phyloP scores from a whole-genome alignment of 1,140 invertebrate genomes.

The Drosophila ironensis region DNA sequence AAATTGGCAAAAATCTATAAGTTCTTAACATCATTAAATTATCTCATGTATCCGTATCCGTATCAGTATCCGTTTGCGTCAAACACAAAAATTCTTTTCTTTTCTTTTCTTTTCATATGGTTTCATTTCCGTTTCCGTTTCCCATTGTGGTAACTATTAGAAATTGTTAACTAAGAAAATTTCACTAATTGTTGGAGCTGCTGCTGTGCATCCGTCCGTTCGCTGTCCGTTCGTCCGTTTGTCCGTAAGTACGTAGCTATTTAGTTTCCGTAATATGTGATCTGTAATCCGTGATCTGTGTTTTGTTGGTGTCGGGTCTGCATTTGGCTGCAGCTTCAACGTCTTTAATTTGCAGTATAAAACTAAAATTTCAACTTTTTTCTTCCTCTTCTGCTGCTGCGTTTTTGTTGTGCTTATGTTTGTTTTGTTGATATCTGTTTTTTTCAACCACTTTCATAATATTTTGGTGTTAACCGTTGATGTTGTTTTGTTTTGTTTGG shows the following conservation, averaged over 20 bases:
- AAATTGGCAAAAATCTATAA: slow-evolving; percentile 40
- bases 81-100: slow-evolving; percentile 50
- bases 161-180: slow-evolving; percentile 74
- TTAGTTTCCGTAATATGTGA: slow-evolving; percentile 7
- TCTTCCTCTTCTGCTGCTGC: slow-evolving; percentile 52
- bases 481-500: slow-evolving; percentile 39
- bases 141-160: slow-evolving; percentile 34
- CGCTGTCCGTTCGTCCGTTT: slow-evolving; percentile 7
- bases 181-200: slow-evolving; percentile 63
- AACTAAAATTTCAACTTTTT: slow-evolving; percentile 69
- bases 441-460: slow-evolving; percentile 27
- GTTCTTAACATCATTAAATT: slow-evolving; percentile 34
- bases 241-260: slow-evolving; percentile 31
- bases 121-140: slow-evolving; percentile 28
- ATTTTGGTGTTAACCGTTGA: slow-evolving; percentile 50
- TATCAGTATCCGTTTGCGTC: slow-evolving; percentile 22
- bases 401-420: slow-evolving; percentile 25
- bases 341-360: slow-evolving; percentile 78
- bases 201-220: slow-evolving; percentile 31
- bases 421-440: slow-evolving; percentile 31
- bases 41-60: too few species aligned
- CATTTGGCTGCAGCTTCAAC: slow-evolving; percentile 71
- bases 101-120: slow-evolving; percentile 19
- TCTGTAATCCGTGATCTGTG: slow-evolving; percentile 10
- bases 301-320: slow-evolving; percentile 55